Evolutionary conservation across 1,140 invertebrate species (phyloP).

Genomic region (Pomacea maculata): DNA sequence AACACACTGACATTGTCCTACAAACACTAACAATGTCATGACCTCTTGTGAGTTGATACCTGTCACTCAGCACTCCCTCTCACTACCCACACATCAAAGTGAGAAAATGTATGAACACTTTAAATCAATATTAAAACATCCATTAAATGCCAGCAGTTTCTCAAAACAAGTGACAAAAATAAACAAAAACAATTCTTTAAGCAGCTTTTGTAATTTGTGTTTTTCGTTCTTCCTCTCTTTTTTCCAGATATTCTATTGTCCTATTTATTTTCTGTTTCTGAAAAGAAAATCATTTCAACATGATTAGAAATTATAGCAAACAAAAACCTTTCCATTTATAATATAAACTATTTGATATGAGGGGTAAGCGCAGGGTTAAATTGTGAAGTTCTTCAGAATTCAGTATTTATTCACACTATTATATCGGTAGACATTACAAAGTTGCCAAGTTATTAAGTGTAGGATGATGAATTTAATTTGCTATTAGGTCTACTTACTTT

Average conservation of each 20-base stretch:
- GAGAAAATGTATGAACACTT: not conserved
- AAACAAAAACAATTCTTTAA: not conserved
- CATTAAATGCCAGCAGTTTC: not conserved
- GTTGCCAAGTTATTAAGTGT: not conserved
- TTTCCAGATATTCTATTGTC: conserved; percentile 27
- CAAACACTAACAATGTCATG: too few relatives aligned
- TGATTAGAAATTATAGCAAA: not conserved
- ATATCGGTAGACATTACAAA: not conserved
- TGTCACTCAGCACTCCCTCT: not conserved
- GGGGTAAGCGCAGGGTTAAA: not conserved
- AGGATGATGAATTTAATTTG: not conserved
- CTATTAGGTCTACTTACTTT: too few relatives aligned
- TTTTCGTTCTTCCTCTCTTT: conserved; percentile 16
- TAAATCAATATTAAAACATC: not conserved
- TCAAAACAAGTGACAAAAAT: not conserved
- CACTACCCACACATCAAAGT: not conserved
- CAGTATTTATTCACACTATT: not conserved
- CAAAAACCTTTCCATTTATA: not conserved
- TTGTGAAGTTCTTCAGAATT: not conserved
- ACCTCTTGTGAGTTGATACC: too few relatives aligned
- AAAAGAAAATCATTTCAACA: conserved; percentile 2
- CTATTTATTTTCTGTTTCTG: conserved; percentile 21
- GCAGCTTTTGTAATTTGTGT: not conserved
- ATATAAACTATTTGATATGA: not conserved
- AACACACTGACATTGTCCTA: too few relatives aligned